Base-by-base conservation (phyloP, 2,113 vertebrate genomes). In the Columba livia region DNA sequence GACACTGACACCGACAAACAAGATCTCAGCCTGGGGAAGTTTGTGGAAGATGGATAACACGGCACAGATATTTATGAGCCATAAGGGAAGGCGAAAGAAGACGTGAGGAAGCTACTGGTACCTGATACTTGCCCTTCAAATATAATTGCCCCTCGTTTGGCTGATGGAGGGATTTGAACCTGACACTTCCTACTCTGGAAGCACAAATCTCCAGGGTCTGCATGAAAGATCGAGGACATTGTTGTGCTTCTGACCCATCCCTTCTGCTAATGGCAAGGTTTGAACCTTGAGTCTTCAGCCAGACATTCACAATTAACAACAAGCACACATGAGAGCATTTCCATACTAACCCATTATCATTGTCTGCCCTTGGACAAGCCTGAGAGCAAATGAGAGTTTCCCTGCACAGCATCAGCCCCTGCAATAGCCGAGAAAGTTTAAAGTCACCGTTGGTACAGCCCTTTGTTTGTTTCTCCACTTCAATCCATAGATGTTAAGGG, bases 21-120 rank as follows among this genome's bases (percentile, higher is more conserved):
- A 79, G 82, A 26, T 53, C 18, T 38, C 85, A 78, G 82, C 42
- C 70, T 1, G 0, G 2, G 72, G 60, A 93, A 91, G 51, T 34
- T 34, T 51, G 48, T 15, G 29, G 75, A 64, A 92, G 96, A 96
- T 94, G 82, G 72, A 96, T 96, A 83, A 56, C n/a, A 29, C 1
- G 1, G 15, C 67, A 25, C 11, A 15, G 71, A 74, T 54, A 25
- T 64, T 94, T 78, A 96, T 64, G 64, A 64, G 51, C 32, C 61
- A 6, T 44, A 20, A 67, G 75, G 71, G 79, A 83, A 73, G 51
- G 64, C 10, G 3, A 79, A 25, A 80, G 85, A 51, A 77, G 78
- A 48, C 5, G 56, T 6, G 72, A 91, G 51, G 64, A 36, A 60
- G 26, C 10, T 48, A 12, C 75, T 42, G 75, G 50, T 67, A 62